A percentile compares a stretch with the other conserved stretches of the same genome.
phyloP scores from a whole-genome alignment of 2,888 invertebrate species.

The Eustalomyia histrio region DNA sequence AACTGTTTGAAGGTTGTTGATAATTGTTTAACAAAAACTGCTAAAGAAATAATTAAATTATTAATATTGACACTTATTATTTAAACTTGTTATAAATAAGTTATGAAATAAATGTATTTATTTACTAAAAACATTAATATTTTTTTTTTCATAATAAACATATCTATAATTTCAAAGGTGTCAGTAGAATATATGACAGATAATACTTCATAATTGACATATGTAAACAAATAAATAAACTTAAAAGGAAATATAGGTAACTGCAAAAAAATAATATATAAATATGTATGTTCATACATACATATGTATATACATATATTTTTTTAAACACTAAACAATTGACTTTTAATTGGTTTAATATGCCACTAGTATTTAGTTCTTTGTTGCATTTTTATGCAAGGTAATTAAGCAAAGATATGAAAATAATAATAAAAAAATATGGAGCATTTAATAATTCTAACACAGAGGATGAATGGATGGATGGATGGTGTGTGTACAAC shows the following conservation, averaged over 20 bases:
- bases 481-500: background rate
- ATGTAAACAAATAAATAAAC: conserved; percentile 9
- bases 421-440: background rate
- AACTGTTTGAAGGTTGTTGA: too few relatives aligned
- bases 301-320: background rate
- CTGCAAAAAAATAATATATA: too few relatives aligned
- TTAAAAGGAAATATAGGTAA: background rate
- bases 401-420: conserved; percentile 6
- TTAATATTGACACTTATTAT: background rate
- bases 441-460: background rate
- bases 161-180: conserved; percentile 20
- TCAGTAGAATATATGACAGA: conserved; percentile 37
- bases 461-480: background rate
- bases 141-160: background rate
- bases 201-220: conserved; percentile 41
- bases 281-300: too few relatives aligned
- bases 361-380: conserved; percentile 5
- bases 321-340: conserved; percentile 15
- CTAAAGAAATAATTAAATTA: too few relatives aligned
- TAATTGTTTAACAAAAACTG: too few relatives aligned
- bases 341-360: conserved; percentile 18
- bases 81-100: background rate
- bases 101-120: background rate
- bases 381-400: background rate
- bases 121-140: background rate